These are phyloP conservation scores for Willisornis vidua DNA, from an alignment of 2,113 vertebrate genomes.

Conservation along the genomic window DNA sequence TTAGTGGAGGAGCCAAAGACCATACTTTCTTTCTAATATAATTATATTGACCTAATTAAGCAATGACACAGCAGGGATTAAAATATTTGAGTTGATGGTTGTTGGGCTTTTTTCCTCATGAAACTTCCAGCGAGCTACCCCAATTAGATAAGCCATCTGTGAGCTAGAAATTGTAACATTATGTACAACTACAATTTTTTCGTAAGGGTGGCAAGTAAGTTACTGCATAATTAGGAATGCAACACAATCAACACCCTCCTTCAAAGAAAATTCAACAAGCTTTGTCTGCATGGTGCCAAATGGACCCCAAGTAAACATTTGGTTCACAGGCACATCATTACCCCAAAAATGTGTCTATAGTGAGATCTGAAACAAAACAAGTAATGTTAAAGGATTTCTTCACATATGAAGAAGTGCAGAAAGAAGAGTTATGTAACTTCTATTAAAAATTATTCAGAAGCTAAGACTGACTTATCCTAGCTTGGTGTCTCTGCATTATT, in stretches of 20 bases:
- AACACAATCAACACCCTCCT: not conserved
- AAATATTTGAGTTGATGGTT: not conserved
- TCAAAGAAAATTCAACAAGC: not conserved
- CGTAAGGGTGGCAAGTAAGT: not conserved
- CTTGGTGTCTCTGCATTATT: not conserved
- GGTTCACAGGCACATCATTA: not conserved
- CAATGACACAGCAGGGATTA: not conserved
- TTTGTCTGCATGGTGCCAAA: not conserved
- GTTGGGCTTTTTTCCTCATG: not conserved
- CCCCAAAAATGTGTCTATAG: not conserved
- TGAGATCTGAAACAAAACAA: not conserved
- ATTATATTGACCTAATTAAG: not conserved
- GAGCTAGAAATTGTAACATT: not conserved
- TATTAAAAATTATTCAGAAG: not conserved
- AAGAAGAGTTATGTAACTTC: not conserved
- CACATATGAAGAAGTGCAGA: not conserved
- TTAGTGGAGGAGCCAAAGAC: not conserved
- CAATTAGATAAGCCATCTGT: not conserved
- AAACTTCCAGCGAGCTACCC: not conserved
- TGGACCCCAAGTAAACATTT: not conserved
- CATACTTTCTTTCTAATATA: not conserved
- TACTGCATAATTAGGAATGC: not conserved
- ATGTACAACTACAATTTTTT: not conserved
- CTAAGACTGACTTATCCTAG: not conserved
- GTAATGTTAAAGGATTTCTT: not conserved